These are phyloP conservation scores for Drosophila quadrilineata DNA, from an alignment of 1,140 invertebrate genomes.

Conservation along the genomic window DNA sequence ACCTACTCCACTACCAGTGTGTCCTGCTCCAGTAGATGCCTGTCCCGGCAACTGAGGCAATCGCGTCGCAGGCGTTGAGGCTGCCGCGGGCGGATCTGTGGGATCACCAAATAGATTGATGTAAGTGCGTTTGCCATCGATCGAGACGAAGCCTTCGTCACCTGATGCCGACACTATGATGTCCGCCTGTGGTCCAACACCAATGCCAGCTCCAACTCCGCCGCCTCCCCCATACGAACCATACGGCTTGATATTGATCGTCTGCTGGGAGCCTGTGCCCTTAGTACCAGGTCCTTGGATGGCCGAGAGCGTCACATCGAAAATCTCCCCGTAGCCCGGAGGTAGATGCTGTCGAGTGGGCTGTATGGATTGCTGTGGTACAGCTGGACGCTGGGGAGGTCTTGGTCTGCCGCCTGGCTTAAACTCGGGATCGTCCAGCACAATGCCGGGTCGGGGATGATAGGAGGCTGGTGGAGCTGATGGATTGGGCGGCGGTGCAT, in stretches of 20 bases:
- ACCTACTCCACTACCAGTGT: conserved; percentile 5
- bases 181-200: conserved; percentile 81
- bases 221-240: conserved; percentile 48
- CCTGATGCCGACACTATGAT: conserved; percentile 90
- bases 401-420: conserved; percentile 84
- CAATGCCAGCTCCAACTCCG: neutral
- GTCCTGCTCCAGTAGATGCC: conserved; percentile 1
- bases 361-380: conserved; percentile 73
- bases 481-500: conserved; percentile 40
- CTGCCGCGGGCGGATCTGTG: conserved; percentile 78
- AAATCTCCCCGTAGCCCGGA: conserved; percentile 88
- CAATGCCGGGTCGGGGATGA: conserved; percentile 89
- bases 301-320: conserved; percentile 93
- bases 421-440: conserved; percentile 90
- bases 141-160: conserved; percentile 93
- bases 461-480: conserved; percentile 81
- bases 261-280: conserved; percentile 81
- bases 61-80: conserved; percentile 58
- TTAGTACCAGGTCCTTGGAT: conserved; percentile 89
- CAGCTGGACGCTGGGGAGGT: conserved; percentile 64
- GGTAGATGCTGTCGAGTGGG: conserved; percentile 78
- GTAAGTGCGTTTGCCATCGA: conserved; percentile 94
- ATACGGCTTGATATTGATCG: conserved; percentile 80
- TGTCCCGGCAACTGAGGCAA: conserved; percentile 63
- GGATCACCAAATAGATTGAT: conserved; percentile 90